phyloP scores from a whole-genome alignment of 2,113 vertebrate genomes.

The Sander vitreus region DNA sequence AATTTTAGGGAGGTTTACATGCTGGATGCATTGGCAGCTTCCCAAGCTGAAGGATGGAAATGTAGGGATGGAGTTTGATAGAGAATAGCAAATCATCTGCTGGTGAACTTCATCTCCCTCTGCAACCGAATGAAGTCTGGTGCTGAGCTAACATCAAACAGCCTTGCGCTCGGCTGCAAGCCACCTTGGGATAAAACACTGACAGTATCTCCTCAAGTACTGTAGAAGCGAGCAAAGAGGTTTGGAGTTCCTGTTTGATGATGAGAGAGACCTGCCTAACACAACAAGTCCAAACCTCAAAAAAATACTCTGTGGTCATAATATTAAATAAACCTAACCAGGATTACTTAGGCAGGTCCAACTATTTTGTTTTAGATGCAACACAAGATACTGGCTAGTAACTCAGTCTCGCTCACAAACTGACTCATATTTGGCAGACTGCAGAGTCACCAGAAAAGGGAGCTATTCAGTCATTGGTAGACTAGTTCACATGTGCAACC shows the following conservation, averaged over 20 bases:
- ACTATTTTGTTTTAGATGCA: neutral
- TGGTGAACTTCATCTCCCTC: constrained; percentile 67
- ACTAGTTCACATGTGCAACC: constrained; percentile 8
- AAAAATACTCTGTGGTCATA: constrained; percentile 8
- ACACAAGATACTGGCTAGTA: neutral
- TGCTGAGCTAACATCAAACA: constrained; percentile 78
- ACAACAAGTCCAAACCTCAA: constrained; percentile 37
- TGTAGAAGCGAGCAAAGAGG: constrained; percentile 48
- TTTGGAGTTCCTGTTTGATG: constrained; percentile 65
- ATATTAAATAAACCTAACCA: constrained; percentile 3
- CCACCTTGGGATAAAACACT: constrained; percentile 71
- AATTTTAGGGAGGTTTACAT: constrained; percentile 30
- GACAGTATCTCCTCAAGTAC: constrained; percentile 55
- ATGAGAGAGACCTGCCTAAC: constrained; percentile 38
- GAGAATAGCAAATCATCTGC: constrained; percentile 75
- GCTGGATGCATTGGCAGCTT: constrained; percentile 24
- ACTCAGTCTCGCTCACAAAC: neutral
- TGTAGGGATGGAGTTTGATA: constrained; percentile 64
- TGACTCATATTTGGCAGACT: neutral
- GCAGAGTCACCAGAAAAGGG: neutral
- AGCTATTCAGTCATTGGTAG: neutral
- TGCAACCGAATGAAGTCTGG: constrained; percentile 66
- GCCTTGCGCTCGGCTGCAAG: constrained; percentile 65
- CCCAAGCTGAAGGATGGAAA: constrained; percentile 36
- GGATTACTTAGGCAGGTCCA: neutral